Evolutionary conservation across 2,113 vertebrate genomes (phyloP), one percentile per base, ranked within the genome.

Genomic region (Dipodomys spectabilis): DNA sequence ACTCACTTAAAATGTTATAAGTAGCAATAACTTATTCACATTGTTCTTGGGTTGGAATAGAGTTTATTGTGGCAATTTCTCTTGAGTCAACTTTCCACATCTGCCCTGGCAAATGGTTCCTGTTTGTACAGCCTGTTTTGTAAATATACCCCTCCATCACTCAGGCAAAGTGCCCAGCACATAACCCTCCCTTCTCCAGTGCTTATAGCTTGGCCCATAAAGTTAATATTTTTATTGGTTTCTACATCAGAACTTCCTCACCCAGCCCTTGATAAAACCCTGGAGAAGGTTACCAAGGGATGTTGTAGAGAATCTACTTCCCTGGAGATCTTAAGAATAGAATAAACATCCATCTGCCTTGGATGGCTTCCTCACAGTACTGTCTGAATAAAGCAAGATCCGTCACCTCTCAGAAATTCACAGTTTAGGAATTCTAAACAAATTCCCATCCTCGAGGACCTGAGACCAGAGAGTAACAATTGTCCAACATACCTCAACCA

Each of bases 271-370:
- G 94, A 88, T 96, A 96, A 96, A 94, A 86, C 96, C 93, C 92
- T 95, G 92, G 95, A 94, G 95, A 95, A 96, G 96, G 96, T 96
- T 95, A 96, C 96, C 95, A 95, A 94, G 96, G 89, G 86, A 92
- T 69, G 88, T 80, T 82, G 88, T 57, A 25, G 96, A 95, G 94
- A 96, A 97, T 97, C 92, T 78, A 82, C 90, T 96, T 97, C 95
- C 95, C 96, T 95, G 93, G 96, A 96, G 96, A 92, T 91, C 78
- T 94, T 94, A 83, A 95, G 93, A 94, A 94, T 79, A 94, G 95
- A 73, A 94, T 94, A 95, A 96, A 93, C 96, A 96, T 90, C 94
- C 93, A 96, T 95, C 82, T 96, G 96, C 72, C 87, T 84, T 65
- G 44, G 44, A 83, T 85, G 74, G 79, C 60, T 94, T 91, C 53